Base-by-base conservation (phyloP, 2,797 vertebrate genomes). In the Poliocrania exsul region DNA sequence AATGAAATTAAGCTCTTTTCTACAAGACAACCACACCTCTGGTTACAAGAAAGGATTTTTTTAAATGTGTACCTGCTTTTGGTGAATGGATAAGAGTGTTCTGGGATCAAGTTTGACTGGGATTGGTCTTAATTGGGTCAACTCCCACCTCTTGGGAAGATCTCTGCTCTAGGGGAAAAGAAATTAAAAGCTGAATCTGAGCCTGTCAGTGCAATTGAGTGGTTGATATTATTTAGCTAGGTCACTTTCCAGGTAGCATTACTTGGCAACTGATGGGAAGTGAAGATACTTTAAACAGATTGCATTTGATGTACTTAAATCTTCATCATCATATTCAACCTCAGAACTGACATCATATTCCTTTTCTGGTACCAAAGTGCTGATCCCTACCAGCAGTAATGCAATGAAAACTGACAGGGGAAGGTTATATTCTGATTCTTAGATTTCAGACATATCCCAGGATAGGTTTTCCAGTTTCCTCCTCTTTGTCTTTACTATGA, bases 391-490 rank as follows among this genome's bases (percentile, higher is more conserved):
- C 26, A 56, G 47, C 40, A 72, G 28, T 8, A 61, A 60, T 40
- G 24, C 38, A 44, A 18, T 86, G 40, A 49, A 89, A 40, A 50
- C 37, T 83, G 31, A 79, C 11, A 3, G 31, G 67, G 53, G 85
- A 91, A 60, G 11, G 19, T 57, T 88, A 47, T 65, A 33, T 60
- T 70, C 54, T 56, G 28, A 54, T 65, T 88, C 51, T 78, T 90
- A 46, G 47, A 62, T 77, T 84, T 90, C 62, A 74, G 33, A 65
- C 86, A 90, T 35, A 58, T 86, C 50, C 61, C 31, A 82, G 89
- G 57, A 81, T 82, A 86, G 56, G 8, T 66, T 95, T 93, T 83
- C 83, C 58, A 80, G 40, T 88, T 94, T 93, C 46, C 29, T 93
- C 83, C 74, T 89, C 62, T 81, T 95, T 92, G 67, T 72, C 81